These are phyloP conservation scores for Sternarchorhynchus goeldii DNA, from an alignment of 2,797 vertebrate genomes.

Conservation along the genomic window DNA sequence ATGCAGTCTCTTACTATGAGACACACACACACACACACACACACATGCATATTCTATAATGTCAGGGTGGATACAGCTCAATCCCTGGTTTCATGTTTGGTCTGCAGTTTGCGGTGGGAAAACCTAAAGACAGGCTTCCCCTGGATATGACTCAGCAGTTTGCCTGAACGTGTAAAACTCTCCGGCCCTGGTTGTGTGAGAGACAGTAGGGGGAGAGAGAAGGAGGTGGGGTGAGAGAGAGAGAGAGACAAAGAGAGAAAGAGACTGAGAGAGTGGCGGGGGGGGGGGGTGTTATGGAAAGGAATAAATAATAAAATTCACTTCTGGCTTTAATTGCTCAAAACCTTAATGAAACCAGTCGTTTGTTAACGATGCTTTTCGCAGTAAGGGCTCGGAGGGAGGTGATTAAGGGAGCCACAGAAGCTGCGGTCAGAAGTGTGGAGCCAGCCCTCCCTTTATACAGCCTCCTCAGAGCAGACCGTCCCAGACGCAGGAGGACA, in stretches of 20 bases:
- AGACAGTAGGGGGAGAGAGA: too few species aligned
- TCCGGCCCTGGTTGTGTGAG: conserved; percentile 53
- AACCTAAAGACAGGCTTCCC: conserved; percentile 50
- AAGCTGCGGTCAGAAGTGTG: conserved; percentile 63
- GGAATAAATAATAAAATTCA: conserved; percentile 54
- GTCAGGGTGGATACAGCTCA: conserved; percentile 38
- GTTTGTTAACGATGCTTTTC: conserved; percentile 75
- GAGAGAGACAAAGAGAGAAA: conserved; percentile 17
- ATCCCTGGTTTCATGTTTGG: conserved; percentile 38
- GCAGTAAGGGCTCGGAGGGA: conserved; percentile 64
- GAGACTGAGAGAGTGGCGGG: conserved; percentile 27
- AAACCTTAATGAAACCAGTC: conserved; percentile 75
- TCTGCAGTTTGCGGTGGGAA: conserved; percentile 52
- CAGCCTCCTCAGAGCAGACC: conserved; percentile 44
- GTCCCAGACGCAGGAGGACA: too few species aligned
- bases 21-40: conserved; percentile 36
- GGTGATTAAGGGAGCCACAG: conserved; percentile 75
- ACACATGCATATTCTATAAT: conserved; percentile 44
- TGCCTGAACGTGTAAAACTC: conserved; percentile 58
- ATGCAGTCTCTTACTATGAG: neutral
- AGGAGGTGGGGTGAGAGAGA: too few species aligned
- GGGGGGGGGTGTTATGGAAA: neutral
- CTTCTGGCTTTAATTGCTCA: conserved; percentile 68
- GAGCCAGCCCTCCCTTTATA: conserved; percentile 68
- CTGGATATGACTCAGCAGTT: conserved; percentile 58